phyloP scores from a whole-genome alignment of 2,113 vertebrate species.

The Hirundichthys speculiger region DNA sequence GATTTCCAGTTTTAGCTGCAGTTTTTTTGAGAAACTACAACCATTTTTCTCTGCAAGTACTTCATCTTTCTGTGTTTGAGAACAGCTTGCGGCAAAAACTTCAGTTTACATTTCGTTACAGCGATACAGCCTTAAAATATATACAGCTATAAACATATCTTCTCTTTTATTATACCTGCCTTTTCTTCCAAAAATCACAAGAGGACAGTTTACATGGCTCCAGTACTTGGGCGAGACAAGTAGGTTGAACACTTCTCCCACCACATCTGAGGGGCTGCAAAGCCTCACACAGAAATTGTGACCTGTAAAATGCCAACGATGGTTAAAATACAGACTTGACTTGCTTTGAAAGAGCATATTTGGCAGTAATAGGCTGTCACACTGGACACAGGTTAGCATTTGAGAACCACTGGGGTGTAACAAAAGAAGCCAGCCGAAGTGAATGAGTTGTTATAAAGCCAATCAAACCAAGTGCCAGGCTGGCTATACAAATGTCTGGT shows the following conservation, averaged over 20 bases:
- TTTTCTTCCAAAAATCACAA: constrained; percentile 1
- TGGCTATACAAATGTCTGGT: too few species aligned
- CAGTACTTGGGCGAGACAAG: constrained; percentile 32
- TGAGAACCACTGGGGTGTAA: constrained; percentile 27
- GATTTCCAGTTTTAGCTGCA: too few species aligned
- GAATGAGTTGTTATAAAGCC: background rate
- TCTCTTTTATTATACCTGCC: constrained; percentile 15
- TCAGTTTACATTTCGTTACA: too few species aligned
- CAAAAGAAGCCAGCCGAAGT: constrained; percentile 16
- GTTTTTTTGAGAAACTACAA: too few species aligned
- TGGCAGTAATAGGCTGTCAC: constrained; percentile 14
- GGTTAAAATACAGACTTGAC: constrained; percentile 47
- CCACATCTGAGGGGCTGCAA: constrained; percentile 44
- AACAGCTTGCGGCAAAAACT: too few species aligned
- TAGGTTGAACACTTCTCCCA: constrained; percentile 31
- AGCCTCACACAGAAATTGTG: constrained; percentile 19
- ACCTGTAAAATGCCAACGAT: constrained; percentile 34
- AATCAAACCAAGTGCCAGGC: background rate
- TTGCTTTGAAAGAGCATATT: constrained; percentile 20
- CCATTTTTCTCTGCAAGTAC: too few species aligned
- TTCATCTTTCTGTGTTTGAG: too few species aligned
- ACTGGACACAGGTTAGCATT: constrained; percentile 32
- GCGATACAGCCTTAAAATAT: too few species aligned
- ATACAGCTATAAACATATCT: too few species aligned
- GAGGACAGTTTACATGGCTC: constrained; percentile 6